Evolutionary conservation across 2,113 vertebrate genomes (phyloP).

Genomic region (Grallaria varia): DNA sequence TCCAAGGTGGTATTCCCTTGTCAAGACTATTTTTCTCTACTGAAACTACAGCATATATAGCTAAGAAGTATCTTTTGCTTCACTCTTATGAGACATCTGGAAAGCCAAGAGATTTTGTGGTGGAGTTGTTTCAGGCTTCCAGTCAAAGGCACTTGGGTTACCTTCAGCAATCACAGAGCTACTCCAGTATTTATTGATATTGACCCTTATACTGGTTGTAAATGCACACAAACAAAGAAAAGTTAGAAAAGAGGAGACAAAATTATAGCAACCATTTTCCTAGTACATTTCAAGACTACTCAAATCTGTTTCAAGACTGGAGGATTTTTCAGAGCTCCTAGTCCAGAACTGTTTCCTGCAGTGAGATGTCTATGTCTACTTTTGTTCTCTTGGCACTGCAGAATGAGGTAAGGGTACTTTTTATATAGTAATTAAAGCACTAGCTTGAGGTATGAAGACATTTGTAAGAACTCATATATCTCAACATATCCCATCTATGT

Average conservation of each 20-base stretch:
- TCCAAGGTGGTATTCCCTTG: neutral
- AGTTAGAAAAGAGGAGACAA: neutral
- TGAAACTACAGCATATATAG: neutral
- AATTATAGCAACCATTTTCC: neutral
- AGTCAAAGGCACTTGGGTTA: neutral
- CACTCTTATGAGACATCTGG: neutral
- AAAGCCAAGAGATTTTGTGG: accelerated
- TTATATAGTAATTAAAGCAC: neutral
- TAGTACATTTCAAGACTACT: neutral
- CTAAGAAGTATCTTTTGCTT: neutral
- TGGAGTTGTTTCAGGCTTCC: neutral
- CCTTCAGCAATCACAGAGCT: neutral
- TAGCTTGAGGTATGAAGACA: neutral
- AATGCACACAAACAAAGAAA: neutral
- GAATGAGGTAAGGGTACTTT: neutral
- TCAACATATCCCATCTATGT: neutral
- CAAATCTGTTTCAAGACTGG: neutral
- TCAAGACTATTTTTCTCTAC: neutral
- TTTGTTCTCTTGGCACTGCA: neutral
- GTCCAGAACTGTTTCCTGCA: neutral
- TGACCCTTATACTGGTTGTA: neutral
- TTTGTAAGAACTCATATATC: neutral
- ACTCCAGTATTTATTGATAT: neutral
- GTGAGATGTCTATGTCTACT: neutral
- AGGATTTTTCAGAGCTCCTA: neutral